A percentile compares a stretch with the other conserved stretches of the same genome.
Evolutionary conservation across 1,140 invertebrate genomes (phyloP).

Genomic region (Pectinophora gossypiella): DNA sequence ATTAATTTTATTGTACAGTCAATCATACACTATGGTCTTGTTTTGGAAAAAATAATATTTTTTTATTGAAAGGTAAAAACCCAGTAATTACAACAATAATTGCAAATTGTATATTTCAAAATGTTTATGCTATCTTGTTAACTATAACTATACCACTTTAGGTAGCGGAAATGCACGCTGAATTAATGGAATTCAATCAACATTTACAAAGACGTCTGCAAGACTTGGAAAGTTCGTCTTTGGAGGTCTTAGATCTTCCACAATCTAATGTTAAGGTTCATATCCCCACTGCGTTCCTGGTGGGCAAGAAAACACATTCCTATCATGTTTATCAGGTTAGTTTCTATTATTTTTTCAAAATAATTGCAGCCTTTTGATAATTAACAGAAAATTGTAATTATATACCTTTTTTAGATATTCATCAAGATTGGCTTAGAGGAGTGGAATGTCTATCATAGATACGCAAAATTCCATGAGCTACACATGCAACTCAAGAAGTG

Average conservation of each 20-base stretch:
- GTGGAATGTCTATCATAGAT: conserved; percentile 95
- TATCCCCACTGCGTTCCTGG: conserved; percentile 93
- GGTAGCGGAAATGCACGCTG: conserved; percentile 97
- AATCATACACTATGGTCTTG: no score
- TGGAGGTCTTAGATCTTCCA: conserved; percentile 51
- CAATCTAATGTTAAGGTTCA: conserved; percentile 87
- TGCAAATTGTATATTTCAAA: no score
- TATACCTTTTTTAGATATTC: conserved; percentile 88
- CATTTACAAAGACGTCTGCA: conserved; percentile 71
- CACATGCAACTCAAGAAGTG: conserved; percentile 89
- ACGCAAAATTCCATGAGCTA: conserved; percentile 91
- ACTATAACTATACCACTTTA: conserved; percentile 43
- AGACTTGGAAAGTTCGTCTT: conserved; percentile 78
- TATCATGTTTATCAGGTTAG: conserved; percentile 92
- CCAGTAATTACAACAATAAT: no score
- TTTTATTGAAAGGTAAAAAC: no score
- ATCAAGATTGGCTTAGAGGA: conserved; percentile 90
- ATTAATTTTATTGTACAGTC: neutral
- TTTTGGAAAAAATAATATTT: no score
- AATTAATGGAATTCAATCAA: conserved; percentile 95
- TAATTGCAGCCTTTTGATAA: no score
- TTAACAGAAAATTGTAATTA: no score
- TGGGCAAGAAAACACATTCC: conserved; percentile 83
- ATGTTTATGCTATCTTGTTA: no score
- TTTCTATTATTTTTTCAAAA: no score